Percentiles rank a stretch among this genome's conserved stretches.
Conservation (phyloP, 2,113 vertebrate genomes). For the Silurus glanis region DNA sequence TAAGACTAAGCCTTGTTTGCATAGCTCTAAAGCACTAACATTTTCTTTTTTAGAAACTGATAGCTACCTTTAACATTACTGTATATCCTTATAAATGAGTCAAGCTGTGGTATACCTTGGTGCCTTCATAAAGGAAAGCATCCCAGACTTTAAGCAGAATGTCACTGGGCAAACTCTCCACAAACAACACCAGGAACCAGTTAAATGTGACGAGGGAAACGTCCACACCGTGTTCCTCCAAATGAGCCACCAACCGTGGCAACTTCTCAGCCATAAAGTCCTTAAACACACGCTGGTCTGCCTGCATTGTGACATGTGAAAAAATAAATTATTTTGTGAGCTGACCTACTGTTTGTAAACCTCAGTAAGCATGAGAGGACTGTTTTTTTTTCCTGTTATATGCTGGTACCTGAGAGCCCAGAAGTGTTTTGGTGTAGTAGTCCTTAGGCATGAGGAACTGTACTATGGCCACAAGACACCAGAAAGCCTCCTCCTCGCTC, state of each 20-base stretch:
- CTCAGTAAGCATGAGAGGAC: neutral
- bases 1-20: neutral
- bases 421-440: conserved; percentile 88
- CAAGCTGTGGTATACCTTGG: conserved; percentile 76
- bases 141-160: conserved; percentile 92
- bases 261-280: conserved; percentile 89
- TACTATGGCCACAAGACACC: conserved; percentile 88
- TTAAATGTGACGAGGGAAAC: conserved; percentile 89
- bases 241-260: conserved; percentile 82
- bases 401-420: conserved; percentile 84
- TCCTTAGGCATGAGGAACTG: conserved; percentile 88
- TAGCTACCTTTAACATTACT: neutral
- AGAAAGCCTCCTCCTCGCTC: conserved; percentile 90
- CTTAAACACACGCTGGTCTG: conserved; percentile 91
- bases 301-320: conserved; percentile 64
- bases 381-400: neutral
- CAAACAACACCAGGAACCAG: conserved; percentile 93
- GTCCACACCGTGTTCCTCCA: conserved; percentile 79
- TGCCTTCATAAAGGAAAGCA: conserved; percentile 90
- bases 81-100: neutral
- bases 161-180: conserved; percentile 87
- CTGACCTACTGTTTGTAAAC: neutral
- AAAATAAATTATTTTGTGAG: neutral
- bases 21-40: neutral
- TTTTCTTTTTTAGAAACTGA: neutral